Evolutionary conservation across 2,888 invertebrate genomes (phyloP), one percentile per base, ranked within the genome.

Genomic region (Metallyticus violacea): DNA sequence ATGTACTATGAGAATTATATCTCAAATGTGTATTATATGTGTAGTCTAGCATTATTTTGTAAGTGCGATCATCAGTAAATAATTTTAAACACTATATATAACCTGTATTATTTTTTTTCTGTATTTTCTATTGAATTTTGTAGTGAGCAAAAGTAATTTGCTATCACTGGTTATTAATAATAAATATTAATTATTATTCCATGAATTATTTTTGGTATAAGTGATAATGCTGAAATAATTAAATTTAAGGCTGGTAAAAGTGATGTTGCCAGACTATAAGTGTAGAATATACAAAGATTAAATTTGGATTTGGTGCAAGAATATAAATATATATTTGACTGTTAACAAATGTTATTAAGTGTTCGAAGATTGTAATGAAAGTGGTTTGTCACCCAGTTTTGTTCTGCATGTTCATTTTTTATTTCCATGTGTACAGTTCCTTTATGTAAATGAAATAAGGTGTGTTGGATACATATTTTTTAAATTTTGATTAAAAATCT

Each of bases 111-210:
- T 88, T 89, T 89, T 87, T 88, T 87, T 88, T 88, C 89, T 89
- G 88, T 89, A 89, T 89, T 89, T 89, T 89, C 88, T 89, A 88
- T 88, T 88, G 83, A 88, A 88, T 88, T 87, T 86, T 87, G 86
- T 86, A 81, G 87, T 81, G 30, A 80, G 62, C 85, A 81, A 85
- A 30, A 82, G 77, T 40, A 86, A 81, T 86, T 82, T 78, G 80
- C 86, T 86, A 77, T 40, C 77, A 81, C 27, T 85, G 81, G 81
- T 85, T 85, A 83, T 83, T 77, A 77, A 83, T 83, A 82, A 82
- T 82, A 86, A 86, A 86, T 78, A 86, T 86, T 86, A 82, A 79
- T n/a, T 86, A 86, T 86, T 86, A 83, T 27, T 86, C 77, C 25
- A 15, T 83, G 77, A 77, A 77, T 22, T 77, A 77, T 83, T 77